These are phyloP conservation scores for Gnathonemus longibarbis DNA, from an alignment of 2,113 vertebrate genomes.

Conservation along the genomic window DNA sequence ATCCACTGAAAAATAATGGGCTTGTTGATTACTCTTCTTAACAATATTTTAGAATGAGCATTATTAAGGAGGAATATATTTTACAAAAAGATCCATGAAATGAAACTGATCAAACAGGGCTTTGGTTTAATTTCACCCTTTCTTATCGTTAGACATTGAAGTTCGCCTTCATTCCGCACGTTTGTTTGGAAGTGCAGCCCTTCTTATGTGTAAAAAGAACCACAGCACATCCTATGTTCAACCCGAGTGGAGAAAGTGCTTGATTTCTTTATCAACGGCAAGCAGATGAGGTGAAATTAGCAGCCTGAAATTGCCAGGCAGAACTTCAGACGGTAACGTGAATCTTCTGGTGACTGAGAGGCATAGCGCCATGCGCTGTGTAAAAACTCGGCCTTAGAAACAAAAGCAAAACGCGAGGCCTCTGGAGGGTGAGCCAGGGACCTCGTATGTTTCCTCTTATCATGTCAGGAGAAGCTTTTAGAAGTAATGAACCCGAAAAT, in stretches of 20 bases:
- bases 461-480: not conserved
- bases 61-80: not conserved
- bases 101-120: not conserved
- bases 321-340: not conserved
- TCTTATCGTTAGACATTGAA: not conserved
- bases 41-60: not conserved
- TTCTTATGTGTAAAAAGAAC: not conserved
- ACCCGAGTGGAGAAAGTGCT: not conserved
- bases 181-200: not conserved
- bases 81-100: not conserved
- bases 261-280: not conserved
- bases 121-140: not conserved
- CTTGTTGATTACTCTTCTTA: slow-evolving; percentile 2
- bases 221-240: not conserved
- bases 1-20: not conserved
- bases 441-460: not conserved
- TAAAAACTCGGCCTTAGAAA: not conserved
- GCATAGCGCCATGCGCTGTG: not conserved
- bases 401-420: not conserved
- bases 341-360: not conserved
- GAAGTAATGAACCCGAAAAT: not conserved
- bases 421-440: not conserved
- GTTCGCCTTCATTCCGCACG: not conserved
- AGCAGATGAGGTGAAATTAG: not conserved
- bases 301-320: not conserved